Base-by-base conservation (phyloP, 2,797 vertebrate species). In the Avahi laniger region DNA sequence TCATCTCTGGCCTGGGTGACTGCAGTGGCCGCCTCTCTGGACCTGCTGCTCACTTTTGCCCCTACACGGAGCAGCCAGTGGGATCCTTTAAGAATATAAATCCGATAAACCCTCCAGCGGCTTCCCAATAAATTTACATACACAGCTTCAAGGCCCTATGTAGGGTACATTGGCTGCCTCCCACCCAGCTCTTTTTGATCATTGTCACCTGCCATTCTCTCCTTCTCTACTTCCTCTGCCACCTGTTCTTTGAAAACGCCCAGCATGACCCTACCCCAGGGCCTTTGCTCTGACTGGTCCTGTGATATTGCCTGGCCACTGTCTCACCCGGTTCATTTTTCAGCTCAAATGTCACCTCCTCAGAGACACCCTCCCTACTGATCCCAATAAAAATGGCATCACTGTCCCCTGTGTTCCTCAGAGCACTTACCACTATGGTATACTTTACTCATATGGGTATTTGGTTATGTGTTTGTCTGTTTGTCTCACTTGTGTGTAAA, bases 1-100 rank as follows among this genome's bases (percentile, higher is more conserved):
- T 2, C 48, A 3, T 35, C 41, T 54, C 88, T 63, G n/a, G 8
- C 65, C 59, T 0, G 2, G 52, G 24, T 0, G 0, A 24, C 24
- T 3, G 18, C 3, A 9, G 52, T 2, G 9, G 28, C 69, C 86
- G 43, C 63, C 72, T 81, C 4, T 46, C 54, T 1, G 8, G 30
- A 59, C 80, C 35, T 15, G 1, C 54, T 0, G 14, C 33, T 83
- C 30, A 4, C 22, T 0, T 41, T 1, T 35, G 43, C 63, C 35
- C 50, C n/a, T n/a, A 48, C 24, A 4, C 1, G 0, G 63, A 85
- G 48, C 48, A 14, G 22, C 50, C 41, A 61, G 63, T n/a, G 28
- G 18, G 24, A 76, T 5, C 35, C 70, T 92, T 85, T 28, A 63
- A 67, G 65, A 72, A 54, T n/a, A 20, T 24, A 41, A 7, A 38